Percentiles rank a stretch among this genome's conserved stretches.
Evolutionary conservation across 2,113 vertebrate genomes (phyloP).

Genomic region (Sinocyclocheilus maitianheensis): DNA sequence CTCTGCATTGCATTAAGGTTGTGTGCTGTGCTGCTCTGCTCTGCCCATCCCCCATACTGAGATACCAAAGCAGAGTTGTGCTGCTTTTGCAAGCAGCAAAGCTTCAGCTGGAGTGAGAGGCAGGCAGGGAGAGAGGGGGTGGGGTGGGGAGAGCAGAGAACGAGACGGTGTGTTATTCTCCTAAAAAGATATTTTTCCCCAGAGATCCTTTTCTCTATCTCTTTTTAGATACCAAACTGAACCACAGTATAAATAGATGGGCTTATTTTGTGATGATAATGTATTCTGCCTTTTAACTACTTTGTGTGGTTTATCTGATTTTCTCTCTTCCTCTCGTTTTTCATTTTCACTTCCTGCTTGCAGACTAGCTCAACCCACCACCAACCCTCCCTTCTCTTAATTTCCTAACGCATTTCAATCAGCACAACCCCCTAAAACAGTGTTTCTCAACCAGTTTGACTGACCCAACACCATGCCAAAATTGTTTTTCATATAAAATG

Average conservation of each 20-base stretch:
- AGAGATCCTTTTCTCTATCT: constrained; percentile 51
- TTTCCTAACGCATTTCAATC: constrained; percentile 54
- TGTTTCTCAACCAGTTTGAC: constrained; percentile 25
- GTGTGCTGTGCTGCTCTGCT: constrained; percentile 56
- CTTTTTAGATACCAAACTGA: constrained; percentile 45
- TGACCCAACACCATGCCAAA: background rate
- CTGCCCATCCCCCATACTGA: constrained; percentile 79
- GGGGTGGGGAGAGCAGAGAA: constrained; percentile 61
- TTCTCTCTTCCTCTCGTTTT: constrained; percentile 50
- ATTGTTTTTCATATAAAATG: background rate
- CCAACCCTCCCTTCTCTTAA: constrained; percentile 54
- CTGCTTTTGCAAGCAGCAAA: constrained; percentile 70
- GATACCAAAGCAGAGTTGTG: constrained; percentile 68
- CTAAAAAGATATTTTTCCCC: constrained; percentile 50
- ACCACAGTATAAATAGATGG: constrained; percentile 51
- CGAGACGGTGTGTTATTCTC: constrained; percentile 67
- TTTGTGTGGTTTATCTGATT: constrained; percentile 59
- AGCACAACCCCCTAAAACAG: constrained; percentile 35
- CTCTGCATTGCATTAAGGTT: constrained; percentile 59
- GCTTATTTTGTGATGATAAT: constrained; percentile 58
- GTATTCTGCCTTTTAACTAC: constrained; percentile 58
- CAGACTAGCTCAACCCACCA: constrained; percentile 60
- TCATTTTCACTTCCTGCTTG: constrained; percentile 66
- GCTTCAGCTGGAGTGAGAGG: constrained; percentile 64
- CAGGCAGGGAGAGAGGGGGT: constrained; percentile 44